phyloP scores from a whole-genome alignment of 2,113 vertebrate species.

The Hemibagrus wyckioides region DNA sequence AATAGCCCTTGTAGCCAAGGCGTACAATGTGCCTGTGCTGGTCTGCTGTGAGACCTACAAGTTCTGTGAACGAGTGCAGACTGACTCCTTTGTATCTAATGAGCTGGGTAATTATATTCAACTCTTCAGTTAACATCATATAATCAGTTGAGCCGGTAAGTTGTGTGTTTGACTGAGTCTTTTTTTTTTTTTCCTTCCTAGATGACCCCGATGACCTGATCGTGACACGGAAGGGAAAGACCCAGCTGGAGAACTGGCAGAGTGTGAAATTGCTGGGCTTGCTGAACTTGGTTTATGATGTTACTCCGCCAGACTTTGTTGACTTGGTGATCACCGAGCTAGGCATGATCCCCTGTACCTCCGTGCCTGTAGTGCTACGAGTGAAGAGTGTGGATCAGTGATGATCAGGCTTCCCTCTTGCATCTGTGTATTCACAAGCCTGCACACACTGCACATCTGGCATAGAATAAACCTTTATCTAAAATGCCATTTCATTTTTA shows the following conservation, averaged over 20 bases:
- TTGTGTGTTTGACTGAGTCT: neutral
- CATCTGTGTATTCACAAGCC: neutral
- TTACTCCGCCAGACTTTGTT: conserved; percentile 93
- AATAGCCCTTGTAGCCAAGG: conserved; percentile 91
- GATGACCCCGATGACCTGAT: conserved; percentile 95
- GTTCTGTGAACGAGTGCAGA: conserved; percentile 98
- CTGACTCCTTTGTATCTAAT: conserved; percentile 98
- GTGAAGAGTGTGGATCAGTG: conserved; percentile 94
- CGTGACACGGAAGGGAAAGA: conserved; percentile 79
- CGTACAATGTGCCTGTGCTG: conserved; percentile 93
- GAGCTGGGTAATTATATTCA: conserved; percentile 84
- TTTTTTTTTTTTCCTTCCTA: conserved; percentile 55
- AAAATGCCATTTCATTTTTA: conserved; percentile 65
- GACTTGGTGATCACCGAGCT: conserved; percentile 97
- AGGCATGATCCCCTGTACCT: conserved; percentile 98
- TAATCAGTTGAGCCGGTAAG: neutral
- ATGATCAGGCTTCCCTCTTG: conserved; percentile 31
- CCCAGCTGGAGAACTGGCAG: conserved; percentile 86
- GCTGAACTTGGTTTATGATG: conserved; percentile 95
- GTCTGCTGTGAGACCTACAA: conserved; percentile 99
- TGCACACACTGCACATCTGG: conserved; percentile 61
- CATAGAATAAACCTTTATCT: conserved; percentile 74
- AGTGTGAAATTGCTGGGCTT: conserved; percentile 78
- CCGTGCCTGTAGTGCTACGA: conserved; percentile 93
- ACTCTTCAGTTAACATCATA: neutral